Conservation (phyloP, 2,113 vertebrate species). For the Prionailurus viverrinus region DNA sequence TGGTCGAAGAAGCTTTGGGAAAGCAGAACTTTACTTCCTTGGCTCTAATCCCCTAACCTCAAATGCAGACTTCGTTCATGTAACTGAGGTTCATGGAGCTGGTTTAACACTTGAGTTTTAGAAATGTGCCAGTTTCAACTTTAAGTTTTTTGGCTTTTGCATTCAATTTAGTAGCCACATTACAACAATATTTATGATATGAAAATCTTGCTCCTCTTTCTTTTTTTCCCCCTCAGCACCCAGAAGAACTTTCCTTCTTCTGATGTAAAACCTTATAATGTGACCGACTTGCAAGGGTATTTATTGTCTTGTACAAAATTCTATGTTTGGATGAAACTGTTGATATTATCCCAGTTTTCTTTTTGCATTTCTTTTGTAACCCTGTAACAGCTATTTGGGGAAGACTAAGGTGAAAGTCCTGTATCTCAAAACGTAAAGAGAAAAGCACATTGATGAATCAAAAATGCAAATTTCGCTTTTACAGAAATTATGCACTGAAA, state of each 20-base stretch:
- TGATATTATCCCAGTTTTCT: not conserved
- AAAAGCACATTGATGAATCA: not conserved
- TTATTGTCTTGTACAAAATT: conserved; percentile 29
- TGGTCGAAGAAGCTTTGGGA: not conserved
- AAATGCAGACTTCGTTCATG: not conserved
- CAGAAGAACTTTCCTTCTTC: not conserved
- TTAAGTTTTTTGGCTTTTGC: not conserved
- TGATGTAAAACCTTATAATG: not conserved
- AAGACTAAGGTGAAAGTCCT: not conserved
- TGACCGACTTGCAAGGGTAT: not conserved
- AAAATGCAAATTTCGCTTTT: not conserved
- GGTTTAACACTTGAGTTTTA: not conserved
- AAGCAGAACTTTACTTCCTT: not conserved
- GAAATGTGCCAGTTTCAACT: not conserved
- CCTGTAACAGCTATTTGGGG: not conserved
- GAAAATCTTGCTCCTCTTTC: not conserved
- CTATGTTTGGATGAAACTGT: not conserved
- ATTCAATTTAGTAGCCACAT: not conserved
- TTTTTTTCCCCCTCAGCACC: not conserved
- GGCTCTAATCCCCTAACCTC: not conserved
- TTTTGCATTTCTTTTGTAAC: conserved; percentile 26
- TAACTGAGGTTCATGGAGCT: not conserved
- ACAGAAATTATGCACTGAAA: not conserved
- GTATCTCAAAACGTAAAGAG: conserved; percentile 21
- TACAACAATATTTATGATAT: not conserved